Conservation (phyloP, 2,113 vertebrate species). For the Festucalex cinctus region DNA sequence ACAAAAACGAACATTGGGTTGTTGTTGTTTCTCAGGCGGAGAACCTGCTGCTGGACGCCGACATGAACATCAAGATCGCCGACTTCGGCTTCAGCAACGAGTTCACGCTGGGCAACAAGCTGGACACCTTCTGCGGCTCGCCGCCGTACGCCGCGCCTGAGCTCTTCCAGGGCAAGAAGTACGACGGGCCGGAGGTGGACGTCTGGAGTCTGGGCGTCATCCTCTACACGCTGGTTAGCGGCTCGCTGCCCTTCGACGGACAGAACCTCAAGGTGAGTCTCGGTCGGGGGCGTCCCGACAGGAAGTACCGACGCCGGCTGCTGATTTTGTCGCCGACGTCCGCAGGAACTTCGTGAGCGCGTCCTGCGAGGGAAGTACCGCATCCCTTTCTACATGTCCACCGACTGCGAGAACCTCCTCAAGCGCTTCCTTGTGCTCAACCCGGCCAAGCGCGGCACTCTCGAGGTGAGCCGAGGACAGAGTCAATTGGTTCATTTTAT, state of each 20-base stretch:
- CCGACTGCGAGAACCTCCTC: slow-evolving; percentile 99
- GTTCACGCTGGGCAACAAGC: slow-evolving; percentile 95
- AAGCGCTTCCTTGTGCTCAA: slow-evolving; percentile 98
- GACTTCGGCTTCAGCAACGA: slow-evolving; percentile 99
- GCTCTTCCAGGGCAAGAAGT: slow-evolving; percentile 98
- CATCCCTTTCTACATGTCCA: slow-evolving; percentile 99
- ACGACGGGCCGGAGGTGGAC: slow-evolving; percentile 95
- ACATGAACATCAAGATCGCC: slow-evolving; percentile 99
- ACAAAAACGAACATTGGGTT: too few relatives aligned
- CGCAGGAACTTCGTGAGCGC: slow-evolving; percentile 90
- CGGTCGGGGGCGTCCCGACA: too few relatives aligned
- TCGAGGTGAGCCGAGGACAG: slow-evolving; percentile 88
- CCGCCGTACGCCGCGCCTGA: slow-evolving; percentile 96
- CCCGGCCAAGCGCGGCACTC: slow-evolving; percentile 93
- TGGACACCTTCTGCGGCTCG: slow-evolving; percentile 98
- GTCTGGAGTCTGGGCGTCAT: slow-evolving; percentile 99
- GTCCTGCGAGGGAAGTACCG: slow-evolving; percentile 98
- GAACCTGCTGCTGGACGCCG: slow-evolving; percentile 95
- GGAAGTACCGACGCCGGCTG: accelerated
- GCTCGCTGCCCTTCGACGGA: slow-evolving; percentile 95
- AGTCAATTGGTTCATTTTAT: too few relatives aligned
- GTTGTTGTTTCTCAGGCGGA: slow-evolving; percentile 91
- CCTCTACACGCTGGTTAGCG: slow-evolving; percentile 96
- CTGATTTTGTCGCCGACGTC: background rate
- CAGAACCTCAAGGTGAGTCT: slow-evolving; percentile 91